Percentiles rank a stretch among this genome's conserved stretches.
These are phyloP conservation scores for Nasua narica DNA, from an alignment of 2,797 vertebrate species.

Conservation along the genomic window DNA sequence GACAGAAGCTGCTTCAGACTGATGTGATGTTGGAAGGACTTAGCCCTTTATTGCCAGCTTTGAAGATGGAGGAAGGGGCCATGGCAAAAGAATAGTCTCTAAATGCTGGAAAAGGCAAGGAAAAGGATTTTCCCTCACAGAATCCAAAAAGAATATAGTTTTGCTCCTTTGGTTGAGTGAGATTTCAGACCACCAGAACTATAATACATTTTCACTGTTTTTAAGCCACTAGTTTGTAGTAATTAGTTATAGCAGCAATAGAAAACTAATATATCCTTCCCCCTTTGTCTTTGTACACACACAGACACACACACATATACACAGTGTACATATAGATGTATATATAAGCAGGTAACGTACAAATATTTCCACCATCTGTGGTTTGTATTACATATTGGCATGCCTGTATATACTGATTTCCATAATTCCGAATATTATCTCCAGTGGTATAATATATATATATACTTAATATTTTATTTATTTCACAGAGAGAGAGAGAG, in stretches of 20 bases:
- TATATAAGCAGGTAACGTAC: not conserved
- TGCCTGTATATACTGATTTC: not conserved
- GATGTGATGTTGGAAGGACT: too few relatives aligned
- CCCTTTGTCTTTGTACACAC: not conserved
- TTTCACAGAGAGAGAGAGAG: too few relatives aligned
- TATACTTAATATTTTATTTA: too few relatives aligned
- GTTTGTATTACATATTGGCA: not conserved
- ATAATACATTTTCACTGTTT: not conserved
- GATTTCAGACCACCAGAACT: not conserved
- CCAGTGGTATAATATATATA: too few relatives aligned
- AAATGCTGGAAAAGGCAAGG: not conserved
- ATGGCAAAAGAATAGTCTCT: too few relatives aligned
- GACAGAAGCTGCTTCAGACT: not conserved
- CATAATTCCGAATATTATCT: not conserved
- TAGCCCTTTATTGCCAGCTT: not conserved
- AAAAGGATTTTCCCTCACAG: not conserved
- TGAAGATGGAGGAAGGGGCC: not conserved
- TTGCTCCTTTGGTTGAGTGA: not conserved
- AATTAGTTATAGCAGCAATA: not conserved
- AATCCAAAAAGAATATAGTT: not conserved
- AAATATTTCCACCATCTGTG: not conserved
- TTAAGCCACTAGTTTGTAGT: not conserved
- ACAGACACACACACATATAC: not conserved
- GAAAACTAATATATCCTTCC: not conserved
- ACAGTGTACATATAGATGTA: not conserved